Conservation (phyloP, 2,113 vertebrate species). For the Isurus oxyrinchus region DNA sequence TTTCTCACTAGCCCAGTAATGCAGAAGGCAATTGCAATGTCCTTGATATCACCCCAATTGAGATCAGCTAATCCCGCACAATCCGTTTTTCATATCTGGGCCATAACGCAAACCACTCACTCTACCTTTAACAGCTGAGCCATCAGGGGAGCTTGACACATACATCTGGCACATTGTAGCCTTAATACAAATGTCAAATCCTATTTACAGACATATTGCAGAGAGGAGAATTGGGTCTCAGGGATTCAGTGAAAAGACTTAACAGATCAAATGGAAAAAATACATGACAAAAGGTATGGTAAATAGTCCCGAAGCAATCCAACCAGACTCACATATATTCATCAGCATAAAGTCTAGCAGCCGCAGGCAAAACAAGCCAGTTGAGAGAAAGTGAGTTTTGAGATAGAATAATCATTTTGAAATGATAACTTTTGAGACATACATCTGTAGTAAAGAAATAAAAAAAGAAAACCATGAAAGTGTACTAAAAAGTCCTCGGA, state of each 20-base stretch:
- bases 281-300: background rate
- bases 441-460: background rate
- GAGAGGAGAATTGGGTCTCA: background rate
- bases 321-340: background rate
- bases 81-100: background rate
- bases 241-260: background rate
- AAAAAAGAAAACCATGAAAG: background rate
- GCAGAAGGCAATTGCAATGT: background rate
- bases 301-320: background rate
- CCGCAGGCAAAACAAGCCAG: background rate
- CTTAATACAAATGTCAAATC: constrained; percentile 1
- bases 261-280: constrained; percentile 18
- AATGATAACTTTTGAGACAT: background rate
- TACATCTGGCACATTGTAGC: background rate
- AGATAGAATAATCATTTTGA: background rate
- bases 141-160: background rate
- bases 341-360: background rate
- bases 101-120: background rate
- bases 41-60: background rate
- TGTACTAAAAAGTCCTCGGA: background rate
- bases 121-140: background rate
- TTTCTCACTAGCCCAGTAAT: background rate
- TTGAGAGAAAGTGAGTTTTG: background rate
- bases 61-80: background rate
- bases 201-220: background rate